phyloP scores from a whole-genome alignment of 2,888 invertebrate species.

The Heliconius hortense region DNA sequence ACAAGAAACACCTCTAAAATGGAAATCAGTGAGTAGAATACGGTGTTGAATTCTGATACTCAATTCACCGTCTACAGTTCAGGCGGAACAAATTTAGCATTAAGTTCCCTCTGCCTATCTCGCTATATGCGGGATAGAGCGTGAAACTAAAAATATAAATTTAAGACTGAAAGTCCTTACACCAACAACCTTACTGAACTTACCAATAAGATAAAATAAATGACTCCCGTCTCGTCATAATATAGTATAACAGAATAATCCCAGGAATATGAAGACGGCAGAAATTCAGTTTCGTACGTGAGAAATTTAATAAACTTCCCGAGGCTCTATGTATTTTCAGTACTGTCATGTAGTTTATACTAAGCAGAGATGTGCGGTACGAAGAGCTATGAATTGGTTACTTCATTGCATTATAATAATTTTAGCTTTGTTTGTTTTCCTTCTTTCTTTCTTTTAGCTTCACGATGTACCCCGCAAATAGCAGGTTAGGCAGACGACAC shows the following conservation, averaged over 20 bases:
- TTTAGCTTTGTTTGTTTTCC: background rate
- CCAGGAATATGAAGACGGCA: conserved; percentile 29
- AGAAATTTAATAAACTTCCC: conserved; percentile 40
- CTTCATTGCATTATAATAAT: background rate
- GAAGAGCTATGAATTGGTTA: background rate
- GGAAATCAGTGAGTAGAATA: too few relatives aligned
- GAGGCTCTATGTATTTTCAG: conserved; percentile 5
- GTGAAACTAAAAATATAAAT: too few relatives aligned
- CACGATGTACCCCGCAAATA: too few relatives aligned
- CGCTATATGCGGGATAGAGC: too few relatives aligned
- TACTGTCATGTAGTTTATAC: conserved; percentile 26
- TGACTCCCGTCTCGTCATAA: background rate
- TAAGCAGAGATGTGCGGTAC: background rate
- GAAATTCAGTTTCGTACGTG: conserved; percentile 41
- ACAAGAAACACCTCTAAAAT: too few relatives aligned
- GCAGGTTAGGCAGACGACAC: too few relatives aligned
- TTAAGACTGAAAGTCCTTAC: too few relatives aligned
- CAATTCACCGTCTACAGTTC: too few relatives aligned
- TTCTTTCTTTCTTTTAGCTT: too few relatives aligned
- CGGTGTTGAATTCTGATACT: too few relatives aligned
- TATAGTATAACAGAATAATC: conserved; percentile 24
- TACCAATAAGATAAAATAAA: background rate
- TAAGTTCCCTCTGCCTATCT: too few relatives aligned
- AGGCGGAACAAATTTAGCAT: too few relatives aligned
- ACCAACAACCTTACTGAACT: background rate